Evolutionary conservation across 2,888 invertebrate species (phyloP), one percentile per base, ranked within the genome.

Genomic region (Drosophila algonquin): DNA sequence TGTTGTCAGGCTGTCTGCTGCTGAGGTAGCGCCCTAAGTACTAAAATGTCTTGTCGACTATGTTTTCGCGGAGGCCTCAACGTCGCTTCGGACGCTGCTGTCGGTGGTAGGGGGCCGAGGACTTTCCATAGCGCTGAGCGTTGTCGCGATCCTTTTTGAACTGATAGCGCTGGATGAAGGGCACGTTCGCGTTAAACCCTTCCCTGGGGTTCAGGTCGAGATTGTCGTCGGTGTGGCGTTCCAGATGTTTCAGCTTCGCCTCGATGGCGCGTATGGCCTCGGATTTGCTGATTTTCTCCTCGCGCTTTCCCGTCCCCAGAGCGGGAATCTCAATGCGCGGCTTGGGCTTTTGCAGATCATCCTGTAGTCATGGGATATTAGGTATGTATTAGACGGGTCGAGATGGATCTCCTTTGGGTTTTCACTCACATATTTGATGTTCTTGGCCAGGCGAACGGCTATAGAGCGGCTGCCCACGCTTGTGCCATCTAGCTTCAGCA

Each of bases 251-350:
- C 1, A 98, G 92, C 91, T 98, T 97, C 0, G 96, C 96, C 91
- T 97, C 97, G 69, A 98, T 97, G 0, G 97, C 97, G 89, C 96
- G 96, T 77, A 98, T 97, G 62, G 97, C 96, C 9, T 95, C 95
- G 89, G 95, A 94, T 83, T 95, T 95, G 90, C 97, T 97, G 3
- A 95, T 92, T 92, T 95, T 95, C 2, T 93, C 86, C 87, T 95
- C 93, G 51, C 93, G 90, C 40, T 90, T 93, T 0, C 94, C 93
- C 57, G 96, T 95, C 0, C 96, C 95, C 73, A 97, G 90, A 0
- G 95, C 97, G 27, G 97, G 95, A 78, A 97, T 96, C 58, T 95
- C 95, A 47, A 97, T 92, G 90, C 95, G 95, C 45, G 95, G 95
- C 90, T 96, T 96, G 1, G 95, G 94, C 88, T 95, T 96, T 48